These are phyloP conservation scores for Atherinomorus stipes DNA, from an alignment of 2,113 vertebrate genomes.

Conservation along the genomic window DNA sequence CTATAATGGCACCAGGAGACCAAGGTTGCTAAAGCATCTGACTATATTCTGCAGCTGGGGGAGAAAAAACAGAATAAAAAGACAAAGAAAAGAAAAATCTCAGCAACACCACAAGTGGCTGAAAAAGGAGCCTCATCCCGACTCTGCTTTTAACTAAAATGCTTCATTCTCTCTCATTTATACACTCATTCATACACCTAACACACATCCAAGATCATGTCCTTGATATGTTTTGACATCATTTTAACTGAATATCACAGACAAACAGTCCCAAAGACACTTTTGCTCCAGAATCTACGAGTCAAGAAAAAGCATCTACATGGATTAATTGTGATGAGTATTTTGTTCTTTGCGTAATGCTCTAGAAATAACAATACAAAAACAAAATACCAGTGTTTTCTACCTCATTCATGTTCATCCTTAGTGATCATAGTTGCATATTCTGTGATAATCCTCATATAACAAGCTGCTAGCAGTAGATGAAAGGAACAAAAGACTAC, in stretches of 20 bases:
- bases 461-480: slow-evolving; percentile 74
- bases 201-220: slow-evolving; percentile 38
- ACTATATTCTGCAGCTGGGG: slow-evolving; percentile 40
- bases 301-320: slow-evolving; percentile 25
- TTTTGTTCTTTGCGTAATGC: slow-evolving; percentile 67
- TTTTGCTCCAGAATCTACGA: slow-evolving; percentile 16
- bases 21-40: slow-evolving; percentile 27
- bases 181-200: slow-evolving; percentile 29
- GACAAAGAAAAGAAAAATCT: slow-evolving; percentile 19
- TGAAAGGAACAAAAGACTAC: slow-evolving; percentile 33
- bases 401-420: slow-evolving; percentile 76
- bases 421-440: slow-evolving; percentile 71
- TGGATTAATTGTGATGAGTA: no score
- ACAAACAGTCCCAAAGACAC: slow-evolving; percentile 9
- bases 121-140: slow-evolving; percentile 40
- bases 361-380: slow-evolving; percentile 80
- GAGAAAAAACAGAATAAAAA: slow-evolving; percentile 40
- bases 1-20: slow-evolving; percentile 30
- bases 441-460: slow-evolving; percentile 78
- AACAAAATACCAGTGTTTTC: slow-evolving; percentile 81
- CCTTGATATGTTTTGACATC: slow-evolving; percentile 55
- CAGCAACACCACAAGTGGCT: slow-evolving; percentile 49
- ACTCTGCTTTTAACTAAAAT: slow-evolving; percentile 49
- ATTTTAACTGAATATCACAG: slow-evolving; percentile 27
- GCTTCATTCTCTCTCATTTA: slow-evolving; percentile 18